Conservation (phyloP, 1,140 invertebrate genomes). For the Bombus confusus region DNA sequence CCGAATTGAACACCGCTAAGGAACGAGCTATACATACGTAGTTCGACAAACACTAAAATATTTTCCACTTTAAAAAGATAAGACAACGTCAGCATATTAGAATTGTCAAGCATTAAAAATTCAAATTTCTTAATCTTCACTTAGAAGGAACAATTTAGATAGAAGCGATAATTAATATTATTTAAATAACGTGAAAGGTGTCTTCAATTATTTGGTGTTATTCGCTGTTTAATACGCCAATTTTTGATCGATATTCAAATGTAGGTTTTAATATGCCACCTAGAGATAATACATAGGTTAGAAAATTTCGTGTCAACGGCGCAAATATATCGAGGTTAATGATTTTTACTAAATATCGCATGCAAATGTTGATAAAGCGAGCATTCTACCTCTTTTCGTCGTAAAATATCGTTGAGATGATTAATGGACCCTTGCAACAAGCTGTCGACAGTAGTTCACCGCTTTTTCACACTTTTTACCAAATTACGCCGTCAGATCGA, state of each 20-base stretch:
- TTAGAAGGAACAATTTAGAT: too few species aligned
- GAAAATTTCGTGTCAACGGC: not conserved
- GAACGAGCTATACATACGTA: too few species aligned
- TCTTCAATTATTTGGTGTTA: not conserved
- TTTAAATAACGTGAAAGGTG: too few species aligned
- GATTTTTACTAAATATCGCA: not conserved
- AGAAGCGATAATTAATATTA: not conserved
- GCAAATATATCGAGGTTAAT: not conserved
- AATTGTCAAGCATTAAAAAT: not conserved
- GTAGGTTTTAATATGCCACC: not conserved
- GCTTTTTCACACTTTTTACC: conserved; percentile 14
- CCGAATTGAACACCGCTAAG: not conserved
- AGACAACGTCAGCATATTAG: not conserved
- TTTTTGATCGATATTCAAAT: not conserved
- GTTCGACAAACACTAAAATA: not conserved
- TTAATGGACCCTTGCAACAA: not conserved
- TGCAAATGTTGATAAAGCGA: not conserved
- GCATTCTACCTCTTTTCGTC: conserved; percentile 2
- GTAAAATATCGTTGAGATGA: not conserved
- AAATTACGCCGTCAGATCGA: not conserved
- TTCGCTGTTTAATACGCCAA: not conserved
- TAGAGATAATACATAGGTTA: not conserved
- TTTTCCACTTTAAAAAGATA: not conserved
- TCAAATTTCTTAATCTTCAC: not conserved
- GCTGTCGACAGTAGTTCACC: not conserved